Conservation (phyloP, 2,888 invertebrate species). For the Idaea biselata region DNA sequence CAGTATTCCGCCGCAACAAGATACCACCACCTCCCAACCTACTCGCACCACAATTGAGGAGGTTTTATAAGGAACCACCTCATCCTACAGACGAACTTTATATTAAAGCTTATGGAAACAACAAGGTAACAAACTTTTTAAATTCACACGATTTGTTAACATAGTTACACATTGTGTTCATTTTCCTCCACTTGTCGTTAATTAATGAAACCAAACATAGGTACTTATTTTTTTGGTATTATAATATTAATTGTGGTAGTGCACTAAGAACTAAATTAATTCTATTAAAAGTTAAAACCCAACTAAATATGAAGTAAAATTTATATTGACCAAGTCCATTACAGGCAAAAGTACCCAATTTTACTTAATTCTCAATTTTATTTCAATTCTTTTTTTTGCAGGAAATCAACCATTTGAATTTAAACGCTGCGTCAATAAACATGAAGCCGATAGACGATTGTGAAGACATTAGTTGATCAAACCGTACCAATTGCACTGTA, state of each 20-base stretch:
- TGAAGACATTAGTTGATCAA: conserved; percentile 50
- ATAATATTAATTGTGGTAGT: no score
- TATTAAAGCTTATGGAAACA: conserved; percentile 64
- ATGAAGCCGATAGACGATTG: conserved; percentile 62
- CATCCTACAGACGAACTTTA: conserved; percentile 66
- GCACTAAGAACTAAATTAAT: no score
- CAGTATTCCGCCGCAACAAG: conserved; percentile 49
- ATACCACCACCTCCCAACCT: conserved; percentile 71
- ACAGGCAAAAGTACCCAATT: no score
- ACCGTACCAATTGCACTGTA: not conserved
- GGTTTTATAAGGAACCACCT: conserved; percentile 73
- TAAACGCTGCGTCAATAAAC: conserved; percentile 51
- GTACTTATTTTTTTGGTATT: no score
- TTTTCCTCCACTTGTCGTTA: no score
- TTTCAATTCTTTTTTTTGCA: conserved; percentile 32
- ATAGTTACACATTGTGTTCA: no score
- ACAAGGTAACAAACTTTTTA: conserved; percentile 46
- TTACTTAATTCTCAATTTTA: no score
- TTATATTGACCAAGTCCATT: no score
- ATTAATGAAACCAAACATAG: no score
- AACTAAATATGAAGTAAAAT: no score
- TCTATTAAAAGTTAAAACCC: no score
- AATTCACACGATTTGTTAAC: no score
- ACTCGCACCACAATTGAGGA: conserved; percentile 86
- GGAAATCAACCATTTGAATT: conserved; percentile 48